Evolutionary conservation across 2,797 vertebrate species (phyloP), one percentile per base, ranked within the genome.

Genomic region (Gila robusta): DNA sequence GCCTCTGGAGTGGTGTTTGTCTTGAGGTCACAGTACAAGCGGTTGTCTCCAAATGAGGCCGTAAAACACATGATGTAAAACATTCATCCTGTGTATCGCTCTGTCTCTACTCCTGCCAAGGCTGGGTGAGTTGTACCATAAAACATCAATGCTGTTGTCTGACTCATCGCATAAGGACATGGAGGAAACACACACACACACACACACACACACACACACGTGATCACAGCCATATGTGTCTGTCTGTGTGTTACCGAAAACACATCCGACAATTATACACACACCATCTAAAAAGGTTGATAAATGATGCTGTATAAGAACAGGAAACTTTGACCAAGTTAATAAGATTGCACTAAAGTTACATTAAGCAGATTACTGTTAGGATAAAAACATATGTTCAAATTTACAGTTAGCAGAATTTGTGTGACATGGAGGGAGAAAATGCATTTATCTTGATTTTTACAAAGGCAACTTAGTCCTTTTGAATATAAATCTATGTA

Each of bases 311-410:
- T 39, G 88, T 78, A 59, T 90, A 92, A 59, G 79, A 91, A 87
- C 70, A 76, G 78, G 86, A 94, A 90, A 49, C 59, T 91, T 90
- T 91, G 26, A 92, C 90, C 82, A 56, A 87, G 85, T 91, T 94
- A 92, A 94, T 94, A 93, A 91, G 90, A 94, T 93, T 94, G 92
- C 89, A 90, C 91, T 91, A 83, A 87, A 89, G 89, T 91, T 92
- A 83, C 89, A 90, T 91, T 91, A 90, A 93, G 92, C 89, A 91
- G 86, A 88, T 85, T 54, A 87, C 90, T 87, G 93, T 91, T 81
- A 86, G 86, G 88, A 90, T 90, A 82, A 94, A 95, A 94, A 95
- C 90, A 94, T 92, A 94, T 87, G 93, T 93, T 94, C 90, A 82
- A 62, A 81, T 90, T 91, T 89, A 76, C 86, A 79, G 91, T 90